A percentile compares a stretch with the other conserved stretches of the same genome.
Evolutionary conservation across 2,113 vertebrate genomes (phyloP).

Genomic region (Dermatemys mawii): DNA sequence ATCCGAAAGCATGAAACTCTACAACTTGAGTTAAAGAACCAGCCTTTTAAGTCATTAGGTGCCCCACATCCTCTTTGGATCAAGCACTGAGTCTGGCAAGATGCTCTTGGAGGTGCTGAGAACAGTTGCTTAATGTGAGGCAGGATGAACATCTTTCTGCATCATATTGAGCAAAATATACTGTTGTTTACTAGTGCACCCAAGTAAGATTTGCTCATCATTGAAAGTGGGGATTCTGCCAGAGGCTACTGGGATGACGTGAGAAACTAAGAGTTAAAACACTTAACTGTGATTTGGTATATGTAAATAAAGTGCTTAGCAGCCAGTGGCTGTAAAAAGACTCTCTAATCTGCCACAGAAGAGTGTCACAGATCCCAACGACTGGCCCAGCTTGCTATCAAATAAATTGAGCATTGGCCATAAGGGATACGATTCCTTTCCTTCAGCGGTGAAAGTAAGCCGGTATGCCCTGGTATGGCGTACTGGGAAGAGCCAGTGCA

Average conservation of each 20-base stretch:
- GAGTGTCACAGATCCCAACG: rapidly evolving
- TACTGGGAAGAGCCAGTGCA: no score
- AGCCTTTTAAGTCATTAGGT: not conserved
- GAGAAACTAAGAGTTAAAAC: not conserved
- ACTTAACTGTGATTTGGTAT: not conserved
- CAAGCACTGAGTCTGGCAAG: not conserved
- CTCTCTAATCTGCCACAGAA: not conserved
- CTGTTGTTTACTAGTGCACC: no score
- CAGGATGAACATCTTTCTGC: no score
- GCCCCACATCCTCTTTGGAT: not conserved
- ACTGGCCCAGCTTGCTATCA: not conserved
- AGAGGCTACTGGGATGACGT: no score
- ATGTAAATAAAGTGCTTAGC: not conserved
- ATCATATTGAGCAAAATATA: no score
- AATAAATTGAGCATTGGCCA: not conserved
- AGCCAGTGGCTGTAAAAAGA: not conserved
- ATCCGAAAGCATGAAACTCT: not conserved
- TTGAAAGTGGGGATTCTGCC: no score
- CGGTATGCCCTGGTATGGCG: no score
- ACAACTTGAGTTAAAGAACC: not conserved
- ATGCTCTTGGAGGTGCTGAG: no score
- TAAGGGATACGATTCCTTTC: no score
- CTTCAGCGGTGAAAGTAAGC: no score
- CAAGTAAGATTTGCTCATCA: no score
- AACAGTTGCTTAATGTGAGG: no score